These are phyloP conservation scores for Globodera ellingtonae DNA, from an alignment of 1,140 invertebrate species.

Conservation along the genomic window DNA sequence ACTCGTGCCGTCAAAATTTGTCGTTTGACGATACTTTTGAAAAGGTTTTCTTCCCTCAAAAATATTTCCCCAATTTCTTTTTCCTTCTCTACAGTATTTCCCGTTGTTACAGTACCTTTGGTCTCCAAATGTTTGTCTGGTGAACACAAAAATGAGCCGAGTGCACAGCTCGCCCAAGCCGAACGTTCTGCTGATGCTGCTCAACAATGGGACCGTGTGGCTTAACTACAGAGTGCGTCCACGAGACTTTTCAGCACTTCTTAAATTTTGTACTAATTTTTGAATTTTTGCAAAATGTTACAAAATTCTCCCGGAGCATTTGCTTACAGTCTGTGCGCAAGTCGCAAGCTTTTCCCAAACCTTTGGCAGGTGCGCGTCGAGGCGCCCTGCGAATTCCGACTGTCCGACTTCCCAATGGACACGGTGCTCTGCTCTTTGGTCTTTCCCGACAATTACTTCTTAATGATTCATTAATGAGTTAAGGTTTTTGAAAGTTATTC, in stretches of 20 bases:
- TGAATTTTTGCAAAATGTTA: not conserved
- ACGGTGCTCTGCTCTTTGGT: conserved; percentile 52
- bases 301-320: too few species aligned
- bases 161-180: conserved; percentile 61
- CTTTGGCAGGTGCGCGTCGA: conserved; percentile 53
- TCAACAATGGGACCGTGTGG: conserved; percentile 63
- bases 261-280: not conserved
- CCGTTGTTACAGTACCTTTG: conserved; percentile 51
- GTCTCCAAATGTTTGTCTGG: conserved; percentile 64
- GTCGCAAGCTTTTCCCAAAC: not conserved
- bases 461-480: conserved; percentile 20
- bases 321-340: too few species aligned
- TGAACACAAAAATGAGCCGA: conserved; percentile 60
- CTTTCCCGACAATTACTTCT: conserved; percentile 39
- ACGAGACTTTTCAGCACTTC: too few species aligned
- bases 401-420: conserved; percentile 62
- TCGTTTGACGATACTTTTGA: conserved; percentile 65
- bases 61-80: not conserved
- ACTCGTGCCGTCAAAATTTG: conserved; percentile 59
- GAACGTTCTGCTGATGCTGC: conserved; percentile 62
- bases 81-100: conserved; percentile 24
- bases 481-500: conserved; percentile 62
- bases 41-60: conserved; percentile 38
- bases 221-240: conserved; percentile 59
- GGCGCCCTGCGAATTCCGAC: conserved; percentile 60